Conservation (phyloP, 2,797 vertebrate genomes). For the Sebastes oblongus region DNA sequence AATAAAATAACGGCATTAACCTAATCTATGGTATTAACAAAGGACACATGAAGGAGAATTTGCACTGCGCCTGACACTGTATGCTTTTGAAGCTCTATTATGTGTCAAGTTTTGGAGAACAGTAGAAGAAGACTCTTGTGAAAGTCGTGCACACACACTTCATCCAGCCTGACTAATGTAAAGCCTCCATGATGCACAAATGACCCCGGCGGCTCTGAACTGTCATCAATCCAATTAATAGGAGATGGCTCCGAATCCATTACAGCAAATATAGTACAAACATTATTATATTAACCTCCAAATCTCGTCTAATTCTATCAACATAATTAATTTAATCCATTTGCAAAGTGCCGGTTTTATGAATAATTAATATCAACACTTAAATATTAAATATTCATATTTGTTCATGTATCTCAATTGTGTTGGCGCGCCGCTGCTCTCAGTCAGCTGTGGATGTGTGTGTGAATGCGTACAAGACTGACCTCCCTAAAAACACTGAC, state of each 20-base stretch:
- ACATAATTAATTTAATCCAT: conserved; percentile 81
- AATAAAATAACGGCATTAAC: not conserved
- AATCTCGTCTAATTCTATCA: conserved; percentile 78
- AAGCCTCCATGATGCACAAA: conserved; percentile 59
- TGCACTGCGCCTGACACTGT: not conserved
- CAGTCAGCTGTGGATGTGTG: not conserved
- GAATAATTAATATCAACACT: conserved; percentile 80
- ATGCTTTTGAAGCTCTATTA: not conserved
- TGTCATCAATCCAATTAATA: conserved; percentile 81
- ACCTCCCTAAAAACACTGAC: not conserved
- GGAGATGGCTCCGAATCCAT: conserved; percentile 76
- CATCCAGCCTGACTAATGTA: conserved; percentile 49
- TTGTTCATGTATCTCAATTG: conserved; percentile 55
- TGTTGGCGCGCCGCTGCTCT: conserved; percentile 30
- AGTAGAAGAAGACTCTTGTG: conserved; percentile 3
- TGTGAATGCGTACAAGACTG: not conserved
- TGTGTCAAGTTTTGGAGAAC: not conserved
- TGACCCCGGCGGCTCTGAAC: conserved; percentile 66
- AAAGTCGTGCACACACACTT: conserved; percentile 38
- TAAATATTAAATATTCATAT: conserved; percentile 82
- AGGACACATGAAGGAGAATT: conserved; percentile 12
- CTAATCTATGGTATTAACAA: not conserved
- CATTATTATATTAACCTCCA: conserved; percentile 81
- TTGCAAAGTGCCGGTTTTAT: conserved; percentile 74
- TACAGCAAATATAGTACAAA: conserved; percentile 78